Evolutionary conservation across 2,113 vertebrate genomes (phyloP), one percentile per base, ranked within the genome.

Genomic region (Parus major): DNA sequence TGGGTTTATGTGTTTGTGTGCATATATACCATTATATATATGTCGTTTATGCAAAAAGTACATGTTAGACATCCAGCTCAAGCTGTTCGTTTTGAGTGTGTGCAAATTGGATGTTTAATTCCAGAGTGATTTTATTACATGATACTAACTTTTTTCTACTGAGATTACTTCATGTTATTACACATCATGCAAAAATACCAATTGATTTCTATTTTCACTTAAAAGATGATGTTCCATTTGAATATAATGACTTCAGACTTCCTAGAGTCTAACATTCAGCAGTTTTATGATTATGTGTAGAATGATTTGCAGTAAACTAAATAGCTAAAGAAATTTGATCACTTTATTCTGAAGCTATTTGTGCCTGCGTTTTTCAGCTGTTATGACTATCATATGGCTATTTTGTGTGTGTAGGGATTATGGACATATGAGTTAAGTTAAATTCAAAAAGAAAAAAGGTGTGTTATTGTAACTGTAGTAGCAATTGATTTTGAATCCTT

Each of bases 341-440:
- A 3, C n/a, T 93, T 68, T 59, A 46, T 88, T 73, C 77, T 69
- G 57, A 28, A 88, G 41, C 24, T 86, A 18, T 44, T 92, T 82
- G 31, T 78, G 56, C 24, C 65, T 70, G 28, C 52, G 75, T 75
- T 70, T 41, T n/a, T 78, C 81, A 84, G 41, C 77, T 95, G 52
- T 76, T 86, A 16, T 0, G 1, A 9, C 57, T 55, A 4, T 52
- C 36, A 35, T 20, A 6, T 36, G 3, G 3, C 23, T 60, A 1
- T 42, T 42, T 44, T 53, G 27, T 68, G 76, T 77, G 21, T 46
- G 16, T 27, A 71, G 69, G 57, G 35, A 31, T 75, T 75, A 47
- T 29, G 75, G 70, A 35, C 28, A 6, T 33, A 36, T 2, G 10
- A 56, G 28, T 93, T 36, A 35, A 19, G 59, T 49, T 14, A 35